Evolutionary conservation across 1,140 invertebrate species (phyloP).

Genomic region (Rhopalosiphum padi): DNA sequence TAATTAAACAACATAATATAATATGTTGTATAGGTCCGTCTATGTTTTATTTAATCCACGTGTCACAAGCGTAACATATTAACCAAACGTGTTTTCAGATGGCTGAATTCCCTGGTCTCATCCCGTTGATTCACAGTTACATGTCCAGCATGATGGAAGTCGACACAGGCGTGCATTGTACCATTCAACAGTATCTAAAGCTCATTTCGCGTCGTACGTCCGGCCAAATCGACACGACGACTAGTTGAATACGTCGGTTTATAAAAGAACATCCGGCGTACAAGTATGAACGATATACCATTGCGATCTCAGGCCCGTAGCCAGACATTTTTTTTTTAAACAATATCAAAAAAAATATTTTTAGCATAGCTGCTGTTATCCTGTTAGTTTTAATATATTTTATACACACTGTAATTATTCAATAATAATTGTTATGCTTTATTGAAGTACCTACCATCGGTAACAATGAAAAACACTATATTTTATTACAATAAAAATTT

Average conservation of each 20-base stretch:
- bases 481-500: background rate
- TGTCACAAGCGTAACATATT: background rate
- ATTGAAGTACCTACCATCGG: background rate
- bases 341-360: too few relatives aligned
- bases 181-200: slow-evolving; percentile 94
- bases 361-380: background rate
- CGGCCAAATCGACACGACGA: slow-evolving; percentile 85
- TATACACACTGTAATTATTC: background rate
- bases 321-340: too few relatives aligned
- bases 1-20: background rate
- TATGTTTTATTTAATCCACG: background rate
- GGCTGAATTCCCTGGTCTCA: slow-evolving; percentile 90
- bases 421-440: background rate
- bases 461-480: slow-evolving; percentile 26
- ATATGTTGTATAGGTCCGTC: too few relatives aligned
- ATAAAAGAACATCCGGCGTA: slow-evolving; percentile 89
- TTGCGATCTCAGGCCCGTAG: background rate
- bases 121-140: slow-evolving; percentile 93
- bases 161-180: slow-evolving; percentile 95
- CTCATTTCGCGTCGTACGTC: slow-evolving; percentile 90
- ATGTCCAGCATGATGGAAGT: slow-evolving; percentile 93
- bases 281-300: slow-evolving; percentile 68
- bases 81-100: slow-evolving; percentile 66
- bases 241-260: slow-evolving; percentile 91
- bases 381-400: background rate